These are phyloP conservation scores for Rhagium mordax DNA, from an alignment of 2,888 invertebrate species.

Conservation along the genomic window DNA sequence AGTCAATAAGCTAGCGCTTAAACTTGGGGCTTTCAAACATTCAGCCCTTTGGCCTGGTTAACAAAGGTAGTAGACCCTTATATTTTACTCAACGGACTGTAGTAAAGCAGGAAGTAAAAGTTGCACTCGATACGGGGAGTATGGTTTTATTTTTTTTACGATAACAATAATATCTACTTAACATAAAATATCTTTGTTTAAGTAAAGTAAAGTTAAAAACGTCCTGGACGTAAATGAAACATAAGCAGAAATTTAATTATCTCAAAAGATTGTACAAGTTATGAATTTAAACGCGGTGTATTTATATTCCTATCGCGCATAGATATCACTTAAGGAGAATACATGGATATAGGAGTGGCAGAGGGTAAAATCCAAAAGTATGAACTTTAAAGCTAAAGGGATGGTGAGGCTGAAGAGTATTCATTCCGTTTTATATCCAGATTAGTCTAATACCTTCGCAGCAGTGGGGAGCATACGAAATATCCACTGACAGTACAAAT, in stretches of 20 bases:
- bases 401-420: slow-evolving; percentile 39
- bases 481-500: slow-evolving; percentile 45
- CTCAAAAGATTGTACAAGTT: background rate
- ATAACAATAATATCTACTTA: no score
- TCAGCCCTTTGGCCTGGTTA: slow-evolving; percentile 16
- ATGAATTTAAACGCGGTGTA: slow-evolving; percentile 5
- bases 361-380: slow-evolving; percentile 46
- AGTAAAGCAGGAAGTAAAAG: background rate
- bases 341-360: slow-evolving; percentile 36
- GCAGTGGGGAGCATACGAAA: slow-evolving; percentile 50
- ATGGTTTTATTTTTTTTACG: no score
- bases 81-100: background rate
- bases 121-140: no score
- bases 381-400: slow-evolving; percentile 45
- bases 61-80: background rate
- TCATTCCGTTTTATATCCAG: slow-evolving; percentile 48
- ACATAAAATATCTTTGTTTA: no score
- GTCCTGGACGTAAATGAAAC: no score
- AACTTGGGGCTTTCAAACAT: slow-evolving; percentile 24
- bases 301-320: slow-evolving; percentile 44
- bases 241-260: background rate
- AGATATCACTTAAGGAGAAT: slow-evolving; percentile 53
- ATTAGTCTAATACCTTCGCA: slow-evolving; percentile 51
- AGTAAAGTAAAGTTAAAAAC: no score
- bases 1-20: slow-evolving; percentile 48